Conservation (phyloP, 92 coral and sea anemone genomes). For the Chrysogorgia sp. region DNA sequence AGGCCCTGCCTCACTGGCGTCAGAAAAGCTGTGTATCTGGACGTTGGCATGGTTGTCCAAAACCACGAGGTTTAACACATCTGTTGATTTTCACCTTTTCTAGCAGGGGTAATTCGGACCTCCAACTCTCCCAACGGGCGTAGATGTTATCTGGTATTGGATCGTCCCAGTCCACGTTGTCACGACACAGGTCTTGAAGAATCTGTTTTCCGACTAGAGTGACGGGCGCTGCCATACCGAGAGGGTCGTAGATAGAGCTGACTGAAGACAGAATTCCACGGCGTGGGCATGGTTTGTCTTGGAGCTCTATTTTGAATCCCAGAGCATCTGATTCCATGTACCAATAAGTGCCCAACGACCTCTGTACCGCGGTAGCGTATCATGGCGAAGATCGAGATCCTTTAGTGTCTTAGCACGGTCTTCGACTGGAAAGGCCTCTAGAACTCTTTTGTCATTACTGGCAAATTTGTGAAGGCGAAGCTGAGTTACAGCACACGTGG, state of each 20-base stretch:
- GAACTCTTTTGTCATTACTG: constrained; percentile 47
- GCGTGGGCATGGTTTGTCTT: constrained; percentile 64
- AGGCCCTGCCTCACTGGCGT: constrained; percentile 57
- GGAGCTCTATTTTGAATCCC: constrained; percentile 53
- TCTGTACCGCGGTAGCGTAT: constrained; percentile 54
- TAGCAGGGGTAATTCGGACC: constrained; percentile 19
- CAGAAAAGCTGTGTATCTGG: constrained; percentile 59
- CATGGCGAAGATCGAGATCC: constrained; percentile 62
- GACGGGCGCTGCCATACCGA: constrained; percentile 55
- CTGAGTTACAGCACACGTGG: constrained; percentile 34
- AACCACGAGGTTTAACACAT: constrained; percentile 41
- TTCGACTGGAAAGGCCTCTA: constrained; percentile 43
- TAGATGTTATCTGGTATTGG: constrained; percentile 54
- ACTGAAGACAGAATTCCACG: constrained; percentile 61
- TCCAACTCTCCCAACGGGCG: constrained; percentile 56
- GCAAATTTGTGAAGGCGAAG: constrained; percentile 61
- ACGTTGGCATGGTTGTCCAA: constrained; percentile 29
- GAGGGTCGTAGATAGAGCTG: constrained; percentile 60
- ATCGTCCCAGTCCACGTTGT: constrained; percentile 53
- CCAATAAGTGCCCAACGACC: constrained; percentile 64
- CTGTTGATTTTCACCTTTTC: constrained; percentile 51
- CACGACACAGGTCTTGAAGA: constrained; percentile 13
- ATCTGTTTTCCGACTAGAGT: constrained; percentile 51
- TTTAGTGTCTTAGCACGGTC: constrained; percentile 61
- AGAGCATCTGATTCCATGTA: constrained; percentile 61